phyloP scores from a whole-genome alignment of 1,140 invertebrate genomes.

The Danaus melanippus region DNA sequence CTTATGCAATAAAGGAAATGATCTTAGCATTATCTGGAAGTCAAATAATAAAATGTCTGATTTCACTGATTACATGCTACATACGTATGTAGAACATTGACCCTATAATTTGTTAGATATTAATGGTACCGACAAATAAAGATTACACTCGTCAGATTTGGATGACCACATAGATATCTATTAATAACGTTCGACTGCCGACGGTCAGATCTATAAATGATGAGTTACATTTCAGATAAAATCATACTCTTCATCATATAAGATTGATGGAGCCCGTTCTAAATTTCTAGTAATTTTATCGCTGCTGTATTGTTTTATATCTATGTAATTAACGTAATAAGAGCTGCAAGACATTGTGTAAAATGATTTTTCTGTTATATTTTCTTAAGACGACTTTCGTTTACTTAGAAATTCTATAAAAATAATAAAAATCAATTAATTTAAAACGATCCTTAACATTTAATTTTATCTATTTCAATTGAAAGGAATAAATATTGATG shows the following conservation, averaged over 20 bases:
- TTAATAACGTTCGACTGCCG: conserved; percentile 65
- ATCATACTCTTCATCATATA: conserved; percentile 55
- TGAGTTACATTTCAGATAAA: conserved; percentile 69
- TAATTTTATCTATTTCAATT: no score
- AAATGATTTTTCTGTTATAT: no score
- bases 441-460: no score
- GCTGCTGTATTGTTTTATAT: conserved; percentile 49
- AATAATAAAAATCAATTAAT: no score
- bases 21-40: conserved; percentile 10
- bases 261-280: conserved; percentile 59
- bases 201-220: conserved; percentile 67
- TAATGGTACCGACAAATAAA: conserved; percentile 54
- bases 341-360: no score
- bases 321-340: conserved; percentile 41
- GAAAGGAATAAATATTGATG: no score
- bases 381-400: no score
- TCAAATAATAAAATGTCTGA: conserved; percentile 20
- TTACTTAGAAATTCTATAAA: no score
- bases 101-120: conserved; percentile 58
- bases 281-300: conserved; percentile 65
- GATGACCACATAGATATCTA: conserved; percentile 68
- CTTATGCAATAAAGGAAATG: background rate
- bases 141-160: conserved; percentile 60
- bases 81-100: conserved; percentile 30
- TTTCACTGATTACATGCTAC: conserved; percentile 19